phyloP scores from a whole-genome alignment of 2,888 invertebrate genomes.

The Eilema depressum region DNA sequence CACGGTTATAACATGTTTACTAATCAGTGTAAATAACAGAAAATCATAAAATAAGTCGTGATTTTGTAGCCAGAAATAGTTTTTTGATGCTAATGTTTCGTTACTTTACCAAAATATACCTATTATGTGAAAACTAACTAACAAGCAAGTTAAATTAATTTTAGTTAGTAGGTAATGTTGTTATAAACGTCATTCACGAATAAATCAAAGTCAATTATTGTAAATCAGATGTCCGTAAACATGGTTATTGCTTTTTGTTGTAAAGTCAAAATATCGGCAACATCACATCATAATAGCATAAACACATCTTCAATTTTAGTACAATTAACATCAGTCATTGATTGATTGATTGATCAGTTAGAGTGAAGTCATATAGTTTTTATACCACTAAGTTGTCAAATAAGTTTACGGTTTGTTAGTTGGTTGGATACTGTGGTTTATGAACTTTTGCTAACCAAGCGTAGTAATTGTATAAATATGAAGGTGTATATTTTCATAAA shows the following conservation, averaged over 20 bases:
- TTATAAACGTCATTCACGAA: background rate
- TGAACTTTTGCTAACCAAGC: background rate
- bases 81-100: background rate
- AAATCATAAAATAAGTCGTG: background rate
- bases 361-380: background rate
- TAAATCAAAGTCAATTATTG: background rate
- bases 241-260: background rate
- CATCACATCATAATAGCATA: slow-evolving; percentile 14
- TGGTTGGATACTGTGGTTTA: background rate
- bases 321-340: slow-evolving; percentile 4
- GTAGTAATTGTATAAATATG: background rate
- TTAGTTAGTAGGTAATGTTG: background rate
- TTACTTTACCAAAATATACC: background rate
- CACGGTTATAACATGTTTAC: too few relatives aligned
- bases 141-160: background rate
- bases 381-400: background rate
- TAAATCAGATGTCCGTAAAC: background rate
- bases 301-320: slow-evolving; percentile 12
- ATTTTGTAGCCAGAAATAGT: background rate
- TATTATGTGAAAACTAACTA: background rate
- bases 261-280: background rate
- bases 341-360: slow-evolving; percentile 18
- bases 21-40: too few relatives aligned
- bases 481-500: background rate
- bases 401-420: background rate